Base-by-base conservation (phyloP, 2,797 vertebrate genomes). In the Eupleurogrammus muticus region DNA sequence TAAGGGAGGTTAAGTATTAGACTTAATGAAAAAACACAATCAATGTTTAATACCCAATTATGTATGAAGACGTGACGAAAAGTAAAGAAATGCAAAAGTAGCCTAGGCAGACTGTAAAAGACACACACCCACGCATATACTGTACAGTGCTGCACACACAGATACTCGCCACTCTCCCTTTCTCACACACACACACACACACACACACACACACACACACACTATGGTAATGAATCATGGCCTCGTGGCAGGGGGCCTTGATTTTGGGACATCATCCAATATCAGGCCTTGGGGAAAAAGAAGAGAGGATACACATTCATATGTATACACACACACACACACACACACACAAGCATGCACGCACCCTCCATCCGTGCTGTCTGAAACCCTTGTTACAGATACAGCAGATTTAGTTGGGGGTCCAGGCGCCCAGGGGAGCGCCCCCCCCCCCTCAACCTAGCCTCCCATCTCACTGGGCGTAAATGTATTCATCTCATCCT, bases 401-500 rank as follows among this genome's bases (percentile, higher is more conserved):
- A 75, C 60, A 73, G 70, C 73, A 89, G 85, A 87, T 90, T 87
- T 84, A 82, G 84, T 85, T 59, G 52, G 69, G 77, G 69, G 60
- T 66, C 20, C 71, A 21, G 55, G 80, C 38, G 23, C 77, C 75
- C 65, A 80, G 85, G 79, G 80, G 86, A 59, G 0, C 54, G 44
- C 59, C n/a, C 44, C 56, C 73, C 28, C 68, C 19, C 11, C 32
- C 23, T 59, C 48, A 35, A 77, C 77, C 59, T 20, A 14, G 64
- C 76, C 87, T 85, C 81, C 86, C 82, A 81, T 91, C 87, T 87
- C 83, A 79, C 71, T 66, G 77, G 60, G 80, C 84, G 82, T 86
- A 90, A 92, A 93, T 90, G 86, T 90, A 92, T 93, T 93, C 90
- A 89, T 92, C 83, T 90, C 89, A 89, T 90, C 87, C 80, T 81